Evolutionary conservation across 2,888 invertebrate species (phyloP), one percentile per base, ranked within the genome.

Genomic region (Sinodicranocentrus sp.): DNA sequence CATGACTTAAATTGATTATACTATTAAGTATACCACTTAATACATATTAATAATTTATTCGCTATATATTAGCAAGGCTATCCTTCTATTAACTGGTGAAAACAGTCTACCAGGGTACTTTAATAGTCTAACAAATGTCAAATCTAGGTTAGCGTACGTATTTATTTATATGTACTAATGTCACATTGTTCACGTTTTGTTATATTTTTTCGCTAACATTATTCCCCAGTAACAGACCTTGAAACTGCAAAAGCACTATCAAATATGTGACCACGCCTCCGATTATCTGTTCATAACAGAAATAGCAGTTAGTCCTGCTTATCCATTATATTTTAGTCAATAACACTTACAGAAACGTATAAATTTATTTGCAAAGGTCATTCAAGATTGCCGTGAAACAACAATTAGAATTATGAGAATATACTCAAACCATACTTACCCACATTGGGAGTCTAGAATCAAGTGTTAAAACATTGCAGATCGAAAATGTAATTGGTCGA

Each of bases 231-330:
- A 48, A n/a, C n/a, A 78, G n/a, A 15, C 65, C 79, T 57, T 79
- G 79, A 25, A 79, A 79, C 61, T 79, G 79, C 6, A 79, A n/a
- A 10, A 79, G n/a, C 17, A 79, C 80, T 21, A 80, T 67, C 15
- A 80, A 57, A 23, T 80, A 73, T 1, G 80, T 80, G 17, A 65
- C 73, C 25, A 80, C 73, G 23, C 73, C 80, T 8, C 80, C 80
- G 59, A 73, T 68, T 44, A 80, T 5, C 80, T 80, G 33, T n/a
- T 39, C 5, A 39, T 39, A 71, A 54, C 25, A 67, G n/a, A 28
- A 54, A 54, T 71, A 1, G 17, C 25, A n/a, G n/a, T n/a, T n/a
- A n/a, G n/a, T n/a, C n/a, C n/a, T n/a, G n/a, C n/a, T n/a, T n/a
- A n/a, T n/a, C n/a, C n/a, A n/a, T n/a, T n/a, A n/a, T n/a, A n/a